Conservation (phyloP, 2,888 invertebrate genomes). For the Erebia aethiops region DNA sequence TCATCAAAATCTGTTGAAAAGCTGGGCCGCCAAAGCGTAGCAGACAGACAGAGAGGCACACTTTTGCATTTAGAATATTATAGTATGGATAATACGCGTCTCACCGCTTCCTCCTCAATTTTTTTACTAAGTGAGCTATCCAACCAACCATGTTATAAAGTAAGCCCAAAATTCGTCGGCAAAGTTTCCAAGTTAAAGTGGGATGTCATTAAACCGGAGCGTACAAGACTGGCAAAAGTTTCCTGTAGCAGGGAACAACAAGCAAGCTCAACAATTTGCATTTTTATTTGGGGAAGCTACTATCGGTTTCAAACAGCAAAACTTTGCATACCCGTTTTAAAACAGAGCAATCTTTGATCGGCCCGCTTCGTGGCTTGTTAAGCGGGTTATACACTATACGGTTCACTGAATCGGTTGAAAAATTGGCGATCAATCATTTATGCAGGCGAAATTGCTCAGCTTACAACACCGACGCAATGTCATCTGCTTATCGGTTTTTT, state of each 20-base stretch:
- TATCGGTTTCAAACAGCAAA: conserved; percentile 64
- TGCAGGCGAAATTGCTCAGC: no score
- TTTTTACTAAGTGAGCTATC: not conserved
- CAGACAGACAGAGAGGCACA: no score
- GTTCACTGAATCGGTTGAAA: no score
- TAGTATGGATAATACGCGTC: no score
- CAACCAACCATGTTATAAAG: conserved; percentile 11
- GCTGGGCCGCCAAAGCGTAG: no score
- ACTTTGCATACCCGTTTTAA: conserved; percentile 67
- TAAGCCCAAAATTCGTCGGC: conserved; percentile 27
- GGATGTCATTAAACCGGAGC: conserved; percentile 43
- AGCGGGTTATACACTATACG: conserved; percentile 21
- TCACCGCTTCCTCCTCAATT: not conserved
- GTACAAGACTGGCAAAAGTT: conserved; percentile 53
- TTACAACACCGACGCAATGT: no score
- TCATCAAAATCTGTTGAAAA: no score
- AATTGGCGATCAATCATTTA: no score
- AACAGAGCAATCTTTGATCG: conserved; percentile 75
- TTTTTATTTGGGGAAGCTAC: conserved; percentile 68
- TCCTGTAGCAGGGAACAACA: conserved; percentile 47
- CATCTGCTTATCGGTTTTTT: no score
- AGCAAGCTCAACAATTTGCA: conserved; percentile 68
- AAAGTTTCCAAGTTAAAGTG: conserved; percentile 37
- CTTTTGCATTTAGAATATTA: no score
- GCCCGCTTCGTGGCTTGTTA: conserved; percentile 58